Evolutionary conservation across 2,113 vertebrate species (phyloP), one percentile per base, ranked within the genome.

Genomic region (Acrocephalus kingi): DNA sequence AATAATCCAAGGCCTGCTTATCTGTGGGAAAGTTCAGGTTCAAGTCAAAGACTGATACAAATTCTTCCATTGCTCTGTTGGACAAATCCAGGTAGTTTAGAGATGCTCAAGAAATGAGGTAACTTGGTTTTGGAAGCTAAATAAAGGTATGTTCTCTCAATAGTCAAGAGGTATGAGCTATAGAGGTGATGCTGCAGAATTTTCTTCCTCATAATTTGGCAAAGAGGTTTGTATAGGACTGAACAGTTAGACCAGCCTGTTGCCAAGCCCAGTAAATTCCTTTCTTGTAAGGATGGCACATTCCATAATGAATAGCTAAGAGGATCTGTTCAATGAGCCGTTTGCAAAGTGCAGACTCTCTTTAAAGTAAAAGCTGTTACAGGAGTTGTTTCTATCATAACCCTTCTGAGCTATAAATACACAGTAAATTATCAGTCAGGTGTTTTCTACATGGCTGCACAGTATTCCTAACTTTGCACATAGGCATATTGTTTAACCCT

Each of bases 321-420:
- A 83, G 28, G 74, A 82, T 73, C 46, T 76, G 43, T 77, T 94
- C 95, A 95, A n/a, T 63, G 63, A 95, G 63, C 58, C 3, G 0
- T 88, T 91, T 77, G 71, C 24, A 79, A 79, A 89, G 66, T 39
- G 33, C 66, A 87, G 78, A 9, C 59, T 94, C 49, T 66, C 71
- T 83, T 91, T 76, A 90, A 77, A 90, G 63, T 37, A 80, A 83
- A 84, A 73, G 35, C 55, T 91, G 54, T 39, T 74, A 46, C 43
- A 52, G 75, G 46, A 69, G 31, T 74, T 83, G 59, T 86, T 93
- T 90, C 84, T 90, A 9, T 80, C 78, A 86, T 48, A 91, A 80
- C 90, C 71, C 27, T 77, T 91, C 61, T 54, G 67, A 95, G 59
- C 63, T 95, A 84, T 86, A 96, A 88, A 93, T 90, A 80, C 52